Evolutionary conservation across 2,113 vertebrate species (phyloP).

Genomic region (Sardina pilchardus): DNA sequence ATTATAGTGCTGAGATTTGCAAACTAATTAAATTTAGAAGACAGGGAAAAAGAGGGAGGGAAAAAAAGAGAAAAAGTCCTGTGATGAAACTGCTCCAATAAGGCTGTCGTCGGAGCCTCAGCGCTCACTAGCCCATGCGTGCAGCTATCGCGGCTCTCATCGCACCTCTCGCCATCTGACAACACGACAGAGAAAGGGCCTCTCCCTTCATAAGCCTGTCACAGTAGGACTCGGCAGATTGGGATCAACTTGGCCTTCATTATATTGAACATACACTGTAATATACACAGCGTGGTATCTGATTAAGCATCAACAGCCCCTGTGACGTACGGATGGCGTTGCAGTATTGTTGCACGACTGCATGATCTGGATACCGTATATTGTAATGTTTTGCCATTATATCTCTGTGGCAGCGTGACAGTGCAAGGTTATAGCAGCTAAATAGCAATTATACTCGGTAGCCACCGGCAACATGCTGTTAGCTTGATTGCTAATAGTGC

Average conservation of each 20-base stretch:
- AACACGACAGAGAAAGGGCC: neutral
- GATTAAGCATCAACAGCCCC: neutral
- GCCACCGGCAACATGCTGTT: neutral
- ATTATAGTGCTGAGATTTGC: neutral
- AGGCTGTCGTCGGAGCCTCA: neutral
- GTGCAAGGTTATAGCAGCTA: neutral
- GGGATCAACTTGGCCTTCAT: neutral
- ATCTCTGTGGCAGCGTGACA: neutral
- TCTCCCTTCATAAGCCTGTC: neutral
- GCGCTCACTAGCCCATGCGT: neutral
- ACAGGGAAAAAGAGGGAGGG: neutral
- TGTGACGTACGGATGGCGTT: neutral
- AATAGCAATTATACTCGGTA: neutral
- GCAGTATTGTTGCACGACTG: neutral
- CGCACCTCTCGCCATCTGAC: neutral
- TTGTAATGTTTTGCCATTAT: neutral
- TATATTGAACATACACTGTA: neutral
- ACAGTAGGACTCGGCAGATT: neutral
- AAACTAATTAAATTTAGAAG: slow-evolving; percentile 38
- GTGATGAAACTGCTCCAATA: neutral
- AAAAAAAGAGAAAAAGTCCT: slow-evolving; percentile 1
- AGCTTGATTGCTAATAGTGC: neutral
- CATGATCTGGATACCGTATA: neutral
- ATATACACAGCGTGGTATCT: neutral
- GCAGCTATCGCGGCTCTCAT: neutral